phyloP scores from a whole-genome alignment of 1,140 invertebrate species.

The Tetragonula clypearis region DNA sequence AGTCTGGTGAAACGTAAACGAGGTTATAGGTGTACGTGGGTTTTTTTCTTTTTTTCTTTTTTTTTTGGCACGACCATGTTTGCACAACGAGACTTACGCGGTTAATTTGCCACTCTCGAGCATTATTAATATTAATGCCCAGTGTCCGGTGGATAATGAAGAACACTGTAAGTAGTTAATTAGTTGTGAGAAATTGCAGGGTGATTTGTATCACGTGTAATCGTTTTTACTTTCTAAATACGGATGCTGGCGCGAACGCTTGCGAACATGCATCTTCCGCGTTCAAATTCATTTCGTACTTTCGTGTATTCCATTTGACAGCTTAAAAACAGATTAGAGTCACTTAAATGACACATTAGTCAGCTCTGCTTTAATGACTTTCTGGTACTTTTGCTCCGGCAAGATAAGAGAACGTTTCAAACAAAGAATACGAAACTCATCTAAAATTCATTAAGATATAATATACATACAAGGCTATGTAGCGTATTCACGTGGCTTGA shows the following conservation, averaged over 20 bases:
- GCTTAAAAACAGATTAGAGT: neutral
- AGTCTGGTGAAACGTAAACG: conserved; percentile 1
- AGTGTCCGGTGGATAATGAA: neutral
- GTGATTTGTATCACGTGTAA: neutral
- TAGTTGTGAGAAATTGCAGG: neutral
- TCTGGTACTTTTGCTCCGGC: neutral
- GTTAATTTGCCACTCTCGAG: conserved; percentile 9
- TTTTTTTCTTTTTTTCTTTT: neutral
- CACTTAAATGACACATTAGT: neutral
- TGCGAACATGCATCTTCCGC: neutral
- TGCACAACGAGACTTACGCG: neutral
- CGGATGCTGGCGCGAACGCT: neutral
- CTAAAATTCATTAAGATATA: neutral
- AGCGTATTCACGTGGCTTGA: neutral
- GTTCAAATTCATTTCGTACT: neutral
- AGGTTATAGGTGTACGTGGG: neutral
- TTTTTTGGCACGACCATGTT: neutral
- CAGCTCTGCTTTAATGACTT: neutral
- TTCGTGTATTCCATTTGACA: neutral
- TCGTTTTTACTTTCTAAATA: neutral
- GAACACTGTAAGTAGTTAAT: neutral
- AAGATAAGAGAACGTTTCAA: neutral
- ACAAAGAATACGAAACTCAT: neutral
- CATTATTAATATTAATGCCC: conserved; percentile 2
- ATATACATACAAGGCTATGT: neutral